A percentile compares a stretch with the other conserved stretches of the same genome.
These are phyloP conservation scores for Lagria hirta DNA, from an alignment of 2,888 invertebrate genomes.

Conservation along the genomic window DNA sequence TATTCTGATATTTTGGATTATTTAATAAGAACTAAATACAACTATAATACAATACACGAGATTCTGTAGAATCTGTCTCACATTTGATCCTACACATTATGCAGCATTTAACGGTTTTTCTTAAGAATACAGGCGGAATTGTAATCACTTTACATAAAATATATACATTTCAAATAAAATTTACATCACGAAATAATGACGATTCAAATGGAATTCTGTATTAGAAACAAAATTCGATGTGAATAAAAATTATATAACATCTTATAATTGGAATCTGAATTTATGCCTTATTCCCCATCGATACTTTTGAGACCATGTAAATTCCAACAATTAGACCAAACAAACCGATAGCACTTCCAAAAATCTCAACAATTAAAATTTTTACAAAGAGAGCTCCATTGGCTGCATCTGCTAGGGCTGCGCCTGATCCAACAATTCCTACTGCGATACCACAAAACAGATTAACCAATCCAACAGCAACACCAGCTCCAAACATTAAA, in stretches of 20 bases:
- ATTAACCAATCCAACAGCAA: slow-evolving; percentile 94
- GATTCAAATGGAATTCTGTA: too few species aligned
- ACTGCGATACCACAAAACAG: slow-evolving; percentile 95
- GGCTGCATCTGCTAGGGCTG: slow-evolving; percentile 97
- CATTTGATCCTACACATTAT: not conserved
- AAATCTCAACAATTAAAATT: slow-evolving; percentile 98
- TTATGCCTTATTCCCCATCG: slow-evolving; percentile 38
- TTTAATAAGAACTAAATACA: too few species aligned
- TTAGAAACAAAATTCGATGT: too few species aligned
- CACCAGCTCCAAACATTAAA: slow-evolving; percentile 93
- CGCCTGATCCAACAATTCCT: slow-evolving; percentile 98
- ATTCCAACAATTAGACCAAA: slow-evolving; percentile 99
- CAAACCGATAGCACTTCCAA: slow-evolving; percentile 97
- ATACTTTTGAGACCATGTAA: slow-evolving; percentile 65
- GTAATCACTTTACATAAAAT: slow-evolving; percentile 14
- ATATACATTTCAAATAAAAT: slow-evolving; percentile 16
- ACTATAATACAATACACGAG: too few species aligned
- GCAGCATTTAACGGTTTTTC: slow-evolving; percentile 5
- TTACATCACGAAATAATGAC: slow-evolving; percentile 10
- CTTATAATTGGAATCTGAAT: not conserved
- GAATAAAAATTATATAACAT: too few species aligned
- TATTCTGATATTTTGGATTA: too few species aligned
- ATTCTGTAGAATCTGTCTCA: too few species aligned
- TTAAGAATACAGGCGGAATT: slow-evolving; percentile 14
- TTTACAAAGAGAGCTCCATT: slow-evolving; percentile 96